These are phyloP conservation scores for Gallinago media DNA, from an alignment of 2,113 vertebrate species.

Conservation along the genomic window DNA sequence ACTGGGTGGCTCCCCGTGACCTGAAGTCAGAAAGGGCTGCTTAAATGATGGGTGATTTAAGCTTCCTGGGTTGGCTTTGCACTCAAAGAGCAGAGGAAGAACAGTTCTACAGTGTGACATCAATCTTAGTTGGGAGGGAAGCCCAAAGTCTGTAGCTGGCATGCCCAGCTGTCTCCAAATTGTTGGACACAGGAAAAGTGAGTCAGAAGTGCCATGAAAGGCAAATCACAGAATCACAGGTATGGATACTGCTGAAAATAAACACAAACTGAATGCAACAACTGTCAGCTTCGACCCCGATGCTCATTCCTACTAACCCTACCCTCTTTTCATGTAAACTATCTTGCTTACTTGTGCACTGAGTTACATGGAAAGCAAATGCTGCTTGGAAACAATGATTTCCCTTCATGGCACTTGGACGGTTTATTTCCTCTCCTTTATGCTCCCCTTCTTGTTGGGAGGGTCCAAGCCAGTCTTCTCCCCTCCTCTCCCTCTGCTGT, in stretches of 20 bases:
- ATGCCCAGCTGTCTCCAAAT: not conserved
- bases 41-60: not conserved
- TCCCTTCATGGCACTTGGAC: not conserved
- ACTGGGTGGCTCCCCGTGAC: not conserved
- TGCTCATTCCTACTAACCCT: not conserved
- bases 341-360: not conserved
- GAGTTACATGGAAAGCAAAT: not conserved
- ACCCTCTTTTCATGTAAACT: not conserved
- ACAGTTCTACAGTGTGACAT: not conserved
- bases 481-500: not conserved
- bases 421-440: not conserved
- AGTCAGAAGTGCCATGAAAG: not conserved
- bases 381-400: not conserved
- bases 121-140: not conserved
- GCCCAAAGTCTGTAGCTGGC: not conserved
- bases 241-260: not conserved
- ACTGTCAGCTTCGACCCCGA: not conserved
- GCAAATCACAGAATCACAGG: not conserved
- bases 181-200: not conserved
- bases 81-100: not conserved
- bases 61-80: not conserved
- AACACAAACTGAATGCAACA: not conserved
- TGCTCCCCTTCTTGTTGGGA: not conserved
- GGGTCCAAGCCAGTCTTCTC: not conserved
- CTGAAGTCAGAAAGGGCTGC: not conserved